Base-by-base conservation (phyloP, 1,140 invertebrate species). In the Sycophila sp. region DNA sequence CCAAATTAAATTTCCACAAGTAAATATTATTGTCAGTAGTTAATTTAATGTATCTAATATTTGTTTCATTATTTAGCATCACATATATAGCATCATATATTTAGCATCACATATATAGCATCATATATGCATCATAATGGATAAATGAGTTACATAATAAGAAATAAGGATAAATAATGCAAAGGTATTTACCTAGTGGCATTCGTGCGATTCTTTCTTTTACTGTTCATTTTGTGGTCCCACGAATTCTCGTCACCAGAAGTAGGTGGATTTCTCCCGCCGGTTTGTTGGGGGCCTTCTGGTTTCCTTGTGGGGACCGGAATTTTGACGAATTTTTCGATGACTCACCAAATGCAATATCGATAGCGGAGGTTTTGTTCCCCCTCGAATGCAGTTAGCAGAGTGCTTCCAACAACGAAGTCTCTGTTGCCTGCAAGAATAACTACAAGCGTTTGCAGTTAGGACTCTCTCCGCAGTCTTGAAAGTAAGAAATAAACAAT, bases 261-360 rank as follows among this genome's bases (percentile, higher is more conserved):
- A 68, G 75, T 77, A 63, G 77, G 75, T 80, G 81, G 79, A 81
- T 81, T 83, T 81, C 82, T 87, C 83, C 87, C 87, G 83, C 81
- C 81, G 77, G 80, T 80, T 82, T 86, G 81, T 80, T 85, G 85
- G 83, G 85, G 86, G 80, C 86, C 80, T 80, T 88, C 85, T 84
- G 83, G 85, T 85, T 86, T 88, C 80, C 78, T 87, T 82, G 87
- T 88, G 78, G 87, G 86, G 87, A 88, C 87, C 86, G 87, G 87
- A 88, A 88, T 88, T 88, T 88, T 88, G 87, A 82, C 79, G 80
- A 86, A 76, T 87, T 87, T 86, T 75, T 75, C 73, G 73, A 72
- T 78, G 51, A 82, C 77, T 74, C 63, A 24, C 47, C 49, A 67
- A 63, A 62, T 19, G 34, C 55, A 72, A 72, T 72, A 62, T 45